Evolutionary conservation across 2,113 vertebrate species (phyloP).

Genomic region (Sclerurus mexicanus): DNA sequence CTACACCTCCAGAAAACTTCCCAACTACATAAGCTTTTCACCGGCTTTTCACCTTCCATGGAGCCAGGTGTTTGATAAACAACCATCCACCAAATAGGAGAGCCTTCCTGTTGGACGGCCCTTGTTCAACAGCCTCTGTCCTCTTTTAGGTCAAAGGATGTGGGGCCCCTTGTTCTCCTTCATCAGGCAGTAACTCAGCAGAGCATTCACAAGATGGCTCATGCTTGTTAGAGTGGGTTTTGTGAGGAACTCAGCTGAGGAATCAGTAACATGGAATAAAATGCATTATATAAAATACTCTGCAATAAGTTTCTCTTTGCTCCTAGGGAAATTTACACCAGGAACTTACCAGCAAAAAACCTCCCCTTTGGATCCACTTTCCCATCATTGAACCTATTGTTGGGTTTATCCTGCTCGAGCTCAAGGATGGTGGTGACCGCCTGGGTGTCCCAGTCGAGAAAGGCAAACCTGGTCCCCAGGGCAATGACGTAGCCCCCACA

Average conservation of each 20-base stretch:
- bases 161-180: neutral
- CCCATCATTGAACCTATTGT: conserved; percentile 82
- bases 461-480: conserved; percentile 72
- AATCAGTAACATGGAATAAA: neutral
- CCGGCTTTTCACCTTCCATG: neutral
- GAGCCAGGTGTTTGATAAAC: neutral
- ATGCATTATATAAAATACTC: neutral
- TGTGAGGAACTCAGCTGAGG: neutral
- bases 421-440: conserved; percentile 40
- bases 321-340: neutral
- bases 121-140: neutral
- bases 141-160: neutral
- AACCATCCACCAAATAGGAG: neutral
- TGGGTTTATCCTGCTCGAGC: conserved; percentile 70
- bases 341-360: conserved; percentile 76
- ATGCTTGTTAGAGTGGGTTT: rapidly evolving
- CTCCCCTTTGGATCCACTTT: conserved; percentile 81
- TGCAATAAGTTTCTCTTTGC: neutral
- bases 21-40: neutral
- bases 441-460: conserved; percentile 74
- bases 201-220: neutral
- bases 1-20: neutral
- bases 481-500: conserved; percentile 67
- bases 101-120: neutral
- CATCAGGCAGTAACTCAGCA: neutral